A percentile compares a stretch with the other conserved stretches of the same genome.
Conservation (phyloP, 2,113 vertebrate genomes). For the Dicentrarchus labrax region DNA sequence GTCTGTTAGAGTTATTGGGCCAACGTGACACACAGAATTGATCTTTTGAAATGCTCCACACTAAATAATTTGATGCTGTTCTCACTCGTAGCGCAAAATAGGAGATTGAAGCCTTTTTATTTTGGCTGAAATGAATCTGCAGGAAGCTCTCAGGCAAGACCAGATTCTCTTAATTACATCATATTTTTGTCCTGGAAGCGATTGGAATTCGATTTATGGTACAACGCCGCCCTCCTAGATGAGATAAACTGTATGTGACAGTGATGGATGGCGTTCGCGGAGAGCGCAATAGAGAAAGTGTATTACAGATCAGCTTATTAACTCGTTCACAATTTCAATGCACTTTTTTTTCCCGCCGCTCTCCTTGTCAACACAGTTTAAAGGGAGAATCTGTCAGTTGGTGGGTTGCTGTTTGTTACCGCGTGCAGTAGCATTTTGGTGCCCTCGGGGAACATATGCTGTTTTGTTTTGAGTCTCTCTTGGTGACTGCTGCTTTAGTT, state of each 20-base stretch:
- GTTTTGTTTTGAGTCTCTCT: constrained; percentile 32
- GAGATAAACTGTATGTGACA: constrained; percentile 56
- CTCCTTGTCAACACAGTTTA: constrained; percentile 48
- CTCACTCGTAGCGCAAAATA: not conserved
- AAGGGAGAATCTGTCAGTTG: constrained; percentile 45
- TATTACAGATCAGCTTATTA: constrained; percentile 63
- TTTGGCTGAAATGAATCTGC: constrained; percentile 14
- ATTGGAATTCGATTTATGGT: constrained; percentile 60
- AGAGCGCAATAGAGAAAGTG: constrained; percentile 26
- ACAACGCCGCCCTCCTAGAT: constrained; percentile 8
- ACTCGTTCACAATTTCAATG: constrained; percentile 45
- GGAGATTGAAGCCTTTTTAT: constrained; percentile 21
- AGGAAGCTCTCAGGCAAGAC: constrained; percentile 20
- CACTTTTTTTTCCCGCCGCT: not conserved
- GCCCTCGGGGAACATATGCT: constrained; percentile 33
- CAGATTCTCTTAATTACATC: constrained; percentile 55
- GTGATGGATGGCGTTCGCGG: constrained; percentile 69
- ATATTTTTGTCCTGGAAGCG: constrained; percentile 62
- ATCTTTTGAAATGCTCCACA: constrained; percentile 38
- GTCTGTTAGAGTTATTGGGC: constrained; percentile 20
- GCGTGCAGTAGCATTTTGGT: constrained; percentile 12
- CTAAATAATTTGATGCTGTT: constrained; percentile 20
- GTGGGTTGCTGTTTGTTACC: constrained; percentile 30
- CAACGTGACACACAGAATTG: constrained; percentile 26
- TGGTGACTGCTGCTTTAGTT: constrained; percentile 19